These are phyloP conservation scores for Drosophila birchii DNA, from an alignment of 2,888 invertebrate species.

Conservation along the genomic window DNA sequence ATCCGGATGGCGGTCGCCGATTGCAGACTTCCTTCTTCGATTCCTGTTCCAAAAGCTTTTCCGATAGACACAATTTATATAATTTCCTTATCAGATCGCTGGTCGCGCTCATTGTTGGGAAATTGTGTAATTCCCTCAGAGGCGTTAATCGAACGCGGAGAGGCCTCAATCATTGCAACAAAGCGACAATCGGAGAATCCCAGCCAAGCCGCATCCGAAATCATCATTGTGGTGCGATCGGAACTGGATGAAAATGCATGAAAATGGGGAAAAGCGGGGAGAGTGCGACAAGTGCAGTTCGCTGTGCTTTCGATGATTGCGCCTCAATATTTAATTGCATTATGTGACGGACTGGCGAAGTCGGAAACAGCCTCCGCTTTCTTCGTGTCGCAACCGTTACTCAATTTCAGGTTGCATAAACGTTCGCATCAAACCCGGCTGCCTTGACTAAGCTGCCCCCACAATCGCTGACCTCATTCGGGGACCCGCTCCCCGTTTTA, in stretches of 20 bases:
- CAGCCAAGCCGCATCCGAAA: slow-evolving; percentile 17
- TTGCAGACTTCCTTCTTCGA: slow-evolving; percentile 67
- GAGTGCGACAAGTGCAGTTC: slow-evolving; percentile 69
- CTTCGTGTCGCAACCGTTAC: slow-evolving; percentile 52
- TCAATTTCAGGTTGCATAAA: slow-evolving; percentile 45
- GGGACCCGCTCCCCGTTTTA: slow-evolving; percentile 13
- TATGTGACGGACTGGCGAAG: slow-evolving; percentile 53
- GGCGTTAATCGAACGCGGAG: slow-evolving; percentile 61
- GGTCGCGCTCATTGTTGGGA: slow-evolving; percentile 58
- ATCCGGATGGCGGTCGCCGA: slow-evolving; percentile 55
- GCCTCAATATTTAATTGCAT: slow-evolving; percentile 64
- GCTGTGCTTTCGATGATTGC: slow-evolving; percentile 67
- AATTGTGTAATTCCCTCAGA: slow-evolving; percentile 71
- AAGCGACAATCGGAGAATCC: slow-evolving; percentile 65
- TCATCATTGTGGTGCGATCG: slow-evolving; percentile 29
- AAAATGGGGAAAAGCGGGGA: slow-evolving; percentile 53
- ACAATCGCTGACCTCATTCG: slow-evolving; percentile 67
- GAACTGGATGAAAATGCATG: slow-evolving; percentile 50
- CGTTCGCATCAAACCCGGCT: slow-evolving; percentile 6
- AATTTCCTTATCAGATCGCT: slow-evolving; percentile 71
- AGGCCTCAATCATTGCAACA: slow-evolving; percentile 64
- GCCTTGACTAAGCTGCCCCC: slow-evolving; percentile 32
- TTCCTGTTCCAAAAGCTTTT: slow-evolving; percentile 52
- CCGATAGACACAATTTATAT: slow-evolving; percentile 69
- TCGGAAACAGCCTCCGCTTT: slow-evolving; percentile 59